phyloP scores from a whole-genome alignment of 1,140 invertebrate species.

The Sesamia nonagrioides region DNA sequence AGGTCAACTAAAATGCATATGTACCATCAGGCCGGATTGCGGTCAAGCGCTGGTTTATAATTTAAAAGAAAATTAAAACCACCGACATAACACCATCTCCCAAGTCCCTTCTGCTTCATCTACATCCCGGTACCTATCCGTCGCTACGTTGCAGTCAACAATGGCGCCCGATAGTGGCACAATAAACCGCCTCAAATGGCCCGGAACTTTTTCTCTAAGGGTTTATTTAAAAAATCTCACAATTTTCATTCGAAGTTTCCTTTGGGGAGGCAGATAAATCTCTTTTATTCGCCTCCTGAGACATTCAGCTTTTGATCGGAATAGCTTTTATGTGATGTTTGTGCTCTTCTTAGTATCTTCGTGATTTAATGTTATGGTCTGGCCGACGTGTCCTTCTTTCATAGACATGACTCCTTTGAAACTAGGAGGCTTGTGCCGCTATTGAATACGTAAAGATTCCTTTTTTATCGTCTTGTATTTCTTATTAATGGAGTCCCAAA shows the following conservation, averaged over 20 bases:
- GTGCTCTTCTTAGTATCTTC: conserved; percentile 73
- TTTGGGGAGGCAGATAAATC: conserved; percentile 77
- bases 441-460: conserved; percentile 46
- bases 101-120: conserved; percentile 13
- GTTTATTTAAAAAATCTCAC: conserved; percentile 86
- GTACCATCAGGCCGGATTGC: too few species aligned
- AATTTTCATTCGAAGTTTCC: conserved; percentile 83
- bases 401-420: conserved; percentile 46
- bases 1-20: too few species aligned
- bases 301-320: conserved; percentile 80
- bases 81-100: neutral
- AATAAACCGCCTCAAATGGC: conserved; percentile 84
- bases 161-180: conserved; percentile 77
- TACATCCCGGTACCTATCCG: conserved; percentile 47
- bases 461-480: conserved; percentile 42
- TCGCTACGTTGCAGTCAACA: conserved; percentile 72
- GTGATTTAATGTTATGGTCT: conserved; percentile 80
- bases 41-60: too few species aligned
- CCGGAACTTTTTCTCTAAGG: conserved; percentile 86
- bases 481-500: conserved; percentile 40
- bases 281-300: conserved; percentile 76
- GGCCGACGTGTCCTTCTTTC: conserved; percentile 59
- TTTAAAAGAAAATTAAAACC: neutral
- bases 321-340: conserved; percentile 85
- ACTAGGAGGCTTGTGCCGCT: conserved; percentile 27